Evolutionary conservation across 2,113 vertebrate species (phyloP).

Genomic region (Cyphomyrus discorhynchus): DNA sequence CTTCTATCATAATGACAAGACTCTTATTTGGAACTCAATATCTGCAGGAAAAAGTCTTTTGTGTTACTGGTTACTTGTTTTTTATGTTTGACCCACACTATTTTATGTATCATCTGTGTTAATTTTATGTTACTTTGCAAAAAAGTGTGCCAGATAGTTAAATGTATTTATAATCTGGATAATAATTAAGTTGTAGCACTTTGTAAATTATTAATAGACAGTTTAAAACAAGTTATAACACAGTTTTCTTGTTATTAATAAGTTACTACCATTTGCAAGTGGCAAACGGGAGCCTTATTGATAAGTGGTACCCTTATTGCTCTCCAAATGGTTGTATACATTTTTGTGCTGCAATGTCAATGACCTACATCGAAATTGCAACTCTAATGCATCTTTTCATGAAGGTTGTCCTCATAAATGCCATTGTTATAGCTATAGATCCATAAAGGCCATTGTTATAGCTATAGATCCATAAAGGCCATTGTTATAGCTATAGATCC

Average conservation of each 20-base stretch:
- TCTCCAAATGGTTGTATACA: background rate
- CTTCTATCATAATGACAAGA: background rate
- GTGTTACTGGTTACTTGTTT: background rate
- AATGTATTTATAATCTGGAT: background rate
- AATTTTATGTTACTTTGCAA: background rate
- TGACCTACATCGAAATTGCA: background rate
- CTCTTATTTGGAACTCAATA: background rate
- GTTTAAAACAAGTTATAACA: too few species aligned
- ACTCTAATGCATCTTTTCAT: background rate
- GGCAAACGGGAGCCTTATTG: too few species aligned
- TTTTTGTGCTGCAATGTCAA: background rate
- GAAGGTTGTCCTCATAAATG: background rate
- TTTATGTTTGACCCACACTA: background rate
- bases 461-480: background rate
- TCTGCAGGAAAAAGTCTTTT: background rate
- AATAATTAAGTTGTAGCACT: too few species aligned
- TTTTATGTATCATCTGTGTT: background rate
- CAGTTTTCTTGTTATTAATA: too few species aligned
- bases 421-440: background rate
- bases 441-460: background rate
- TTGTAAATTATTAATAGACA: too few species aligned
- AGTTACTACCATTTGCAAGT: too few species aligned
- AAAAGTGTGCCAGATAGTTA: background rate
- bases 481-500: background rate
- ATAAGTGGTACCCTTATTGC: background rate